phyloP scores from a whole-genome alignment of 2,797 vertebrate species.

The Rhadinocentrus ornatus region DNA sequence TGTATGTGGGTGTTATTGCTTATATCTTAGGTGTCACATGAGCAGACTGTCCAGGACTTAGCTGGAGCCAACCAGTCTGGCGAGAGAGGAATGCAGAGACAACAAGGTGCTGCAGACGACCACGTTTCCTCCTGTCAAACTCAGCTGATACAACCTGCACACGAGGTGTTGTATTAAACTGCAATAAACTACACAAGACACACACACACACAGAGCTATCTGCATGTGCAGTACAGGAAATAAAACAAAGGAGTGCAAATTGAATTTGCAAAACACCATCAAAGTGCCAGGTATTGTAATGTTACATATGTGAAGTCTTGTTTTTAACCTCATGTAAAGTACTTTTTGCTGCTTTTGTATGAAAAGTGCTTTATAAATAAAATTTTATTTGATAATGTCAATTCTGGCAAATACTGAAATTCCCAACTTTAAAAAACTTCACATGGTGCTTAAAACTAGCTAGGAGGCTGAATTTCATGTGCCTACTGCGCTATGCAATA shows the following conservation, averaged over 20 bases:
- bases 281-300: not conserved
- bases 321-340: not conserved
- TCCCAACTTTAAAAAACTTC: not conserved
- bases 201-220: slow-evolving; percentile 11
- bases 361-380: not conserved
- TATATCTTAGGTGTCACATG: slow-evolving; percentile 76
- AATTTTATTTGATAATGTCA: not conserved
- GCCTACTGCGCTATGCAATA: no score
- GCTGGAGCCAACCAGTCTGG: slow-evolving; percentile 79
- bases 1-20: slow-evolving; percentile 58
- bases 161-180: slow-evolving; percentile 10
- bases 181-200: slow-evolving; percentile 17
- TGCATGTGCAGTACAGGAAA: not conserved
- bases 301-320: no score
- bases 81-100: slow-evolving; percentile 59
- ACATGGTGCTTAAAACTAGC: not conserved
- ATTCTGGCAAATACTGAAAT: not conserved
- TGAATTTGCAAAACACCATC: not conserved
- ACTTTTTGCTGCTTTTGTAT: not conserved
- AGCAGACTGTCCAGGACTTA: slow-evolving; percentile 65
- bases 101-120: slow-evolving; percentile 39
- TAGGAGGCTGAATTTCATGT: not conserved
- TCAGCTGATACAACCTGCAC: slow-evolving; percentile 43
- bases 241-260: no score
- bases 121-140: slow-evolving; percentile 38